Evolutionary conservation across 2,113 vertebrate species (phyloP).

Genomic region (Gymnarchus niloticus): DNA sequence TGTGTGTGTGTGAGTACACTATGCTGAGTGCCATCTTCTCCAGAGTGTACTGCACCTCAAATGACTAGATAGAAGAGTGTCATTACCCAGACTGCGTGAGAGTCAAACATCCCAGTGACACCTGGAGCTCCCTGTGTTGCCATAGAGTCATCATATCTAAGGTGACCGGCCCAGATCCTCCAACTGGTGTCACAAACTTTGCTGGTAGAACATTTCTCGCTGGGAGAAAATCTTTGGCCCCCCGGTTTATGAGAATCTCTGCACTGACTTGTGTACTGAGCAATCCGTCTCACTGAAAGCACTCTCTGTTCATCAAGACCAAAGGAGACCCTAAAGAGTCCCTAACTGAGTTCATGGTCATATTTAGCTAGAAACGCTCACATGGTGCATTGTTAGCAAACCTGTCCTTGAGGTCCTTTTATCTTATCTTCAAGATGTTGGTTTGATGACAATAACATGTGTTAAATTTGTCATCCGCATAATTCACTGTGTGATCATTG

Average conservation of each 20-base stretch:
- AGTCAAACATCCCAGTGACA: no score
- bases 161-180: background rate
- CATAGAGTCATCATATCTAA: no score
- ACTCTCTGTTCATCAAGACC: background rate
- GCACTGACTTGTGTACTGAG: background rate
- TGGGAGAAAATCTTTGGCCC: background rate
- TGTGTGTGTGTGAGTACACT: no score
- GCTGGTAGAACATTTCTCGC: no score
- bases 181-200: background rate
- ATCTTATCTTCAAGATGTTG: background rate
- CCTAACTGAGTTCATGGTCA: background rate
- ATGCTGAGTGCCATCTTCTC: no score
- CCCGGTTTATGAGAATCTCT: background rate
- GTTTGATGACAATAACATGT: background rate
- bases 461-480: background rate
- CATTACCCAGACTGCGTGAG: no score
- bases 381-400: background rate
- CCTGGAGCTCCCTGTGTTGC: no score
- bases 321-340: background rate
- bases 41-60: no score
- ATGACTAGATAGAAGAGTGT: no score
- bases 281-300: background rate
- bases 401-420: background rate
- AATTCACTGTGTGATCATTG: background rate
- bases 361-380: background rate